phyloP scores from a whole-genome alignment of 2,113 vertebrate species.

The Carassius auratus region DNA sequence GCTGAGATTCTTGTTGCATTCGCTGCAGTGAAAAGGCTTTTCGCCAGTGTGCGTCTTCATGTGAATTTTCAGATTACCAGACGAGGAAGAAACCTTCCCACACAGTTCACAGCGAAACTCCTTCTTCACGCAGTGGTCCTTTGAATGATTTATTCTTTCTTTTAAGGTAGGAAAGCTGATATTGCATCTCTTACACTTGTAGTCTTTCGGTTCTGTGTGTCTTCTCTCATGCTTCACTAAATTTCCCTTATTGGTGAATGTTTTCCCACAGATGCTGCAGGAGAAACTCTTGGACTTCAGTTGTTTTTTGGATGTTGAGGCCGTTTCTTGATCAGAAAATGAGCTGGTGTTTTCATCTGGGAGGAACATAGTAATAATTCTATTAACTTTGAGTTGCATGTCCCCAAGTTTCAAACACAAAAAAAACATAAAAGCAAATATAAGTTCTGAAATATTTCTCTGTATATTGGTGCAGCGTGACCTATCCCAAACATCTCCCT shows the following conservation, averaged over 20 bases:
- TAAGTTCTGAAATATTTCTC: background rate
- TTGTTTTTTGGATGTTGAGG: background rate
- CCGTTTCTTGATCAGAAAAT: background rate
- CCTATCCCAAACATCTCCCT: no score
- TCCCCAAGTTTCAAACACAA: background rate
- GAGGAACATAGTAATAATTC: background rate
- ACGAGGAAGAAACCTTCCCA: conserved; percentile 25
- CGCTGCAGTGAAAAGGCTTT: conserved; percentile 44
- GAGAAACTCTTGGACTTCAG: background rate
- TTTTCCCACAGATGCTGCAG: background rate
- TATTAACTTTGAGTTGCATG: background rate
- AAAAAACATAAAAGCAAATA: background rate
- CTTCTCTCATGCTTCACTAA: conserved; percentile 16
- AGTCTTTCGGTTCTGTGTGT: background rate
- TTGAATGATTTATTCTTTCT: conserved; percentile 3
- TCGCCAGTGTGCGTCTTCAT: conserved; percentile 42
- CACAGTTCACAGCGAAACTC: conserved; percentile 44
- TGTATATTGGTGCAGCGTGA: background rate
- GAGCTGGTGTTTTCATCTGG: background rate
- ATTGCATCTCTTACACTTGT: background rate
- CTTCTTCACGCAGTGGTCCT: conserved; percentile 42
- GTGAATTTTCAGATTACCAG: conserved; percentile 40
- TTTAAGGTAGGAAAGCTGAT: conserved; percentile 19
- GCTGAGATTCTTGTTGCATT: conserved; percentile 24
- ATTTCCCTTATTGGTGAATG: background rate